Evolutionary conservation across 2,888 invertebrate genomes (phyloP), one percentile per base, ranked within the genome.

Genomic region (Tigriopus californicus): DNA sequence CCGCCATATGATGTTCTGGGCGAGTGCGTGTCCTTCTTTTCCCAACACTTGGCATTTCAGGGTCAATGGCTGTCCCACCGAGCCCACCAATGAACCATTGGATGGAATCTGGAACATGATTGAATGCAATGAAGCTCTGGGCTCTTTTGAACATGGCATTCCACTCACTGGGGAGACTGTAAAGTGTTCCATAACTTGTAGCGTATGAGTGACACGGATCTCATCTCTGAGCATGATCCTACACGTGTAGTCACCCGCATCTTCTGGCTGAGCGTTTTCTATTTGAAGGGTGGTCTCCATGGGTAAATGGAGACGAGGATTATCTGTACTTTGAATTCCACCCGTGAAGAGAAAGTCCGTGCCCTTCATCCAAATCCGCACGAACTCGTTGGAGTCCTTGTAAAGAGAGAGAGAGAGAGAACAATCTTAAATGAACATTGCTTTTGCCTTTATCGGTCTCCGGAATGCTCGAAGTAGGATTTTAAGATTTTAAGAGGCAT

Each of bases 171-270:
- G n/a, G n/a, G 40, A 18, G 15, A 54, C 40, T 1, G 15, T 13
- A 15, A 54, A 54, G 15, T n/a, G 15, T 22, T 54, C 15, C n/a
- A 24, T 54, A 11, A 54, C 54, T 13, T 20, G 40, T 11, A 54
- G 41, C 10, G 20, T 11, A 33, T 54, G 54, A 11, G 40, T 15
- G 15, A 54, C 54, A 15, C 20, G 18, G 18, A 54, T 15, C 22
- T 54, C 54, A 18, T 54, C 54, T 41, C 42, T 25, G 18, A 54
- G 15, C 54, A 54, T 54, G 40, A 54, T 24, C 15, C 41, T 15
- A 24, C 54, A 54, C 12, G 54, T 54, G 40, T 54, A 54, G 15
- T 18, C 41, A 54, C 54, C 54, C 15, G 54, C 41, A 41, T 54
- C 54, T 13, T 54, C 20, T 33, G 40, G 40, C 2, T 40, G 41